phyloP scores from a whole-genome alignment of 2,888 invertebrate genomes.

The Amphipoea oculea region DNA sequence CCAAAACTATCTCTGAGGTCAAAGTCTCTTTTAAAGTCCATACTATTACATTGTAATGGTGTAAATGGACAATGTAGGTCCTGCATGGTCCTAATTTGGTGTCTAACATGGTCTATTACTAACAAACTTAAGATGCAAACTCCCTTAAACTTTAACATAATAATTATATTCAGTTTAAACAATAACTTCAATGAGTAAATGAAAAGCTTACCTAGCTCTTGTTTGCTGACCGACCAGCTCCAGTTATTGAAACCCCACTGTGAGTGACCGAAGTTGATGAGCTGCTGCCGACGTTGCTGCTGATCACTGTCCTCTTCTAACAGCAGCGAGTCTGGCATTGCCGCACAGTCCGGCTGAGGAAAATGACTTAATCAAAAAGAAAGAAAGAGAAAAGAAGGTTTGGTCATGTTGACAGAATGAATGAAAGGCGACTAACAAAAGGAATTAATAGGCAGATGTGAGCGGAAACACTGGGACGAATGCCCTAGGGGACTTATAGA shows the following conservation, averaged over 20 bases:
- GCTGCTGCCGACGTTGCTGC: constrained; percentile 81
- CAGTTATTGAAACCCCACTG: constrained; percentile 90
- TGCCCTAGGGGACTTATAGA: neutral
- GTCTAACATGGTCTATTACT: neutral
- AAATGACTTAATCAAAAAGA: neutral
- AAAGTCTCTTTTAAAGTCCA: neutral
- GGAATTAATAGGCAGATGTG: neutral
- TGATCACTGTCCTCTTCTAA: constrained; percentile 81
- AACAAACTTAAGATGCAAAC: neutral
- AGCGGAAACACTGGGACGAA: neutral
- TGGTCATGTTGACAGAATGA: neutral
- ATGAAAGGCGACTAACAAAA: neutral
- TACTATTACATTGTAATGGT: neutral
- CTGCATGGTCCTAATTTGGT: neutral
- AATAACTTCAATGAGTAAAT: neutral
- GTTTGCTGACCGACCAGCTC: constrained; percentile 88
- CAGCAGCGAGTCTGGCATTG: constrained; percentile 61
- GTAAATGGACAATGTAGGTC: neutral
- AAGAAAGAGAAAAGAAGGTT: neutral
- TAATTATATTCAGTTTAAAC: neutral
- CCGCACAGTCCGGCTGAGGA: constrained; percentile 74
- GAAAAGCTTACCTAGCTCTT: constrained; percentile 82
- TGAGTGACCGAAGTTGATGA: constrained; percentile 87
- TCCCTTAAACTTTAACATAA: neutral
- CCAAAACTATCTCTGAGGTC: no score